Percentiles rank a stretch among this genome's conserved stretches.
Conservation (phyloP, 1,140 invertebrate species). For the Drosophila sp. region DNA sequence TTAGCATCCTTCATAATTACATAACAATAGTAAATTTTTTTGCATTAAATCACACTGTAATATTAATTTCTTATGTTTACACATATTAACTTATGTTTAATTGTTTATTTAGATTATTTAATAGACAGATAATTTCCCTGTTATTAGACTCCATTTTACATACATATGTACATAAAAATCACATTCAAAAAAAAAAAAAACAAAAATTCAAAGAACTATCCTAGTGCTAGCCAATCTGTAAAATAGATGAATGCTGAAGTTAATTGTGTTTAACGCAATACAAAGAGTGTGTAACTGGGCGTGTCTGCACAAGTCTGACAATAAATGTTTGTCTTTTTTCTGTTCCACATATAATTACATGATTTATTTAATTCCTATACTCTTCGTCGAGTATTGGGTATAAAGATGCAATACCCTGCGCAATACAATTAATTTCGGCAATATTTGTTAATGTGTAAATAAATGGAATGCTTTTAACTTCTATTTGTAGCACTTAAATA, state of each 20-base stretch:
- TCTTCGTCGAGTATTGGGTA: not conserved
- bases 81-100: conserved; percentile 64
- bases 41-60: conserved; percentile 46
- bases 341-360: not conserved
- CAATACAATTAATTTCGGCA: conserved; percentile 1
- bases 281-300: not conserved
- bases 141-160: conserved; percentile 17
- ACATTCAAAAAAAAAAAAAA: conserved; percentile 5
- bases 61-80: conserved; percentile 55
- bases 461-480: conserved; percentile 4
- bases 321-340: not conserved
- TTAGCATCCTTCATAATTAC: conserved; percentile 49
- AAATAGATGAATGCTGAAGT: conserved; percentile 4
- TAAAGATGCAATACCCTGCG: not conserved
- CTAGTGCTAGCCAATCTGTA: conserved; percentile 14
- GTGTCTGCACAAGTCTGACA: not conserved
- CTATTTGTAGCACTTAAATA: not conserved
- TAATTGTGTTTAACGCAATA: conserved; percentile 9
- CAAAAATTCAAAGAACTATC: conserved; percentile 9
- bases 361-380: not conserved
- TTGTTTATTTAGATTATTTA: conserved; percentile 24
- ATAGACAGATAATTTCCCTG: conserved; percentile 11
- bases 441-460: conserved; percentile 14
- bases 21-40: conserved; percentile 56
- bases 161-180: conserved; percentile 21